Conservation (phyloP, 2,797 vertebrate species). For the Synaphobranchus kaupii region DNA sequence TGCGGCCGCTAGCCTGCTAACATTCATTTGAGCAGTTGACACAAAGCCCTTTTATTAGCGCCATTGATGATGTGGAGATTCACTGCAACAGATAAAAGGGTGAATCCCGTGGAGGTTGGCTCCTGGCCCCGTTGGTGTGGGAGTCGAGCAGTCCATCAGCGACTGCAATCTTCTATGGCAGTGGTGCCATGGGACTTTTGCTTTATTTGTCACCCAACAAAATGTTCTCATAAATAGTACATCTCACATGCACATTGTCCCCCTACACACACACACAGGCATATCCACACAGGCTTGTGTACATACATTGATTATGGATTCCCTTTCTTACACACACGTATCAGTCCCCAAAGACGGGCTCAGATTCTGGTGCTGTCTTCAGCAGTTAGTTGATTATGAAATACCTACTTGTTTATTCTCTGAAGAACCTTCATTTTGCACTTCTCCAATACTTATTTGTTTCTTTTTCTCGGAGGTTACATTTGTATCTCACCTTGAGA, state of each 20-base stretch:
- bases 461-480: background rate
- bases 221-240: background rate
- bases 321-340: background rate
- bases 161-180: background rate
- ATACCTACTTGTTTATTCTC: background rate
- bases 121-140: background rate
- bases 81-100: conserved; percentile 57
- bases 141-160: background rate
- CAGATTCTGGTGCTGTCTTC: background rate
- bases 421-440: background rate
- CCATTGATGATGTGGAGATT: conserved; percentile 57
- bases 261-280: background rate
- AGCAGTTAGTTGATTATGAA: background rate
- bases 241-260: background rate
- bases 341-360: background rate
- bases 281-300: conserved; percentile 5
- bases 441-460: background rate
- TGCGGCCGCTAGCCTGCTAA: conserved; percentile 28
- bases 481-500: conserved; percentile 2
- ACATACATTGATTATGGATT: background rate
- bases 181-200: background rate
- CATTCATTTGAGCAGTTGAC: conserved; percentile 6
- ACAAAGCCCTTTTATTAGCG: conserved; percentile 46
- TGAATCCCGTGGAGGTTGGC: conserved; percentile 48
- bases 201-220: background rate